Base-by-base conservation (phyloP, 2,113 vertebrate species). In the Cephalopholis sonnerati region DNA sequence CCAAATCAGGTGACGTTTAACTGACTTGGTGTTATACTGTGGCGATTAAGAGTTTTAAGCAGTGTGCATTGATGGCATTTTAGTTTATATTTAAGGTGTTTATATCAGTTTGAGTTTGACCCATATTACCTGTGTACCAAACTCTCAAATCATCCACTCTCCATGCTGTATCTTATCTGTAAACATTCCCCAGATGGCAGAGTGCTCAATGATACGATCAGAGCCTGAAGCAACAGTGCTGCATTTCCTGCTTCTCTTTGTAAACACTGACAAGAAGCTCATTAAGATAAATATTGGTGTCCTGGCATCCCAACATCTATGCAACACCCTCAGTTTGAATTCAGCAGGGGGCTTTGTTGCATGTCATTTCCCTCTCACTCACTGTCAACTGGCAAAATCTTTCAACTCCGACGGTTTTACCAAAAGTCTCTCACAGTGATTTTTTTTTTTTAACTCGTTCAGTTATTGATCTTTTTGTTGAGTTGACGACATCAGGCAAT, bases 211-310 rank as follows among this genome's bases (percentile, higher is more conserved):
- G 83, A 79, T 77, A 71, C 13, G 66, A 77, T 77, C 71, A 25
- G 27, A 72, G 67, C 72, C 79, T 41, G 67, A 57, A 83, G 80
- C 76, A 69, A 20, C 44, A 4, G 25, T 24, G 57, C 46, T 74
- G 51, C 48, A n/a, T 18, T 55, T 61, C 32, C 71, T 65, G 61
- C 50, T 13, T 55, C 53, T 36, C 62, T 74, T 24, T 25, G 12
- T 9, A 8, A 32, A 83, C 39, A 64, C 68, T 77, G 68, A 77
- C 55, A 74, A 77, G 25, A 55, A 81, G 74, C 68, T 78, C 61
- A 83, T 87, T 84, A 74, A 76, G 77, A 80, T 77, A 69, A 69
- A 25, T 54, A 48, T 29, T 64, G 48, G 51, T 82, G 58, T 58
- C 51, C 66, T 62, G 76, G n/a, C 67, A 61, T 72, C 46, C 59